Conservation (phyloP, 2,113 vertebrate genomes). For the Leucoraja erinaceus region DNA sequence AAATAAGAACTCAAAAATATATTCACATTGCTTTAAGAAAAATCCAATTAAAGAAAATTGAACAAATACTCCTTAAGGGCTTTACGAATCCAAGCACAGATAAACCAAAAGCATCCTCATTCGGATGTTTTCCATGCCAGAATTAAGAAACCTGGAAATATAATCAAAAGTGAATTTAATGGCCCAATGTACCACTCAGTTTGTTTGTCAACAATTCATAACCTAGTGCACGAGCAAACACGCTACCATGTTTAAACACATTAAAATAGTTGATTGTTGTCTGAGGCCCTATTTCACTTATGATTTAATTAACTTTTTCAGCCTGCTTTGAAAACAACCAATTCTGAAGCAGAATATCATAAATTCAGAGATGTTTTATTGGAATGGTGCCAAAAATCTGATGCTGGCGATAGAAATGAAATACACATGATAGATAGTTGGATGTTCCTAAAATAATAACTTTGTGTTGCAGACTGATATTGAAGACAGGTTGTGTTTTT, state of each 20-base stretch:
- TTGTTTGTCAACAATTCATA: neutral
- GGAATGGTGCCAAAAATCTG: neutral
- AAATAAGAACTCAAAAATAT: neutral
- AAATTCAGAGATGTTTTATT: neutral
- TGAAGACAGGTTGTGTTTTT: neutral
- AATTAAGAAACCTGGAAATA: neutral
- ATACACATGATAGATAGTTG: neutral
- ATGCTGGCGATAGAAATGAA: no score
- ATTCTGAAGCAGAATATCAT: neutral
- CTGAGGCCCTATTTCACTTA: neutral
- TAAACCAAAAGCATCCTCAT: neutral
- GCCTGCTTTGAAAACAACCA: neutral
- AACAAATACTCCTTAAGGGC: neutral
- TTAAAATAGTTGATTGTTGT: neutral
- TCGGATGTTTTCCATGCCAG: neutral
- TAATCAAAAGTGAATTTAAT: neutral
- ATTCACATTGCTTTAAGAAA: neutral
- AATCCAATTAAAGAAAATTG: neutral
- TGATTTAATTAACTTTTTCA: conserved; percentile 2
- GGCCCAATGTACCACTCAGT: neutral
- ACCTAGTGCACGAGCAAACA: no score
- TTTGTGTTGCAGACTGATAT: neutral
- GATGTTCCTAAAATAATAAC: neutral
- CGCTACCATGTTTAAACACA: neutral
- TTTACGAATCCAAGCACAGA: neutral